A percentile compares a stretch with the other conserved stretches of the same genome.
Evolutionary conservation across 2,888 invertebrate genomes (phyloP).

Genomic region (Meganola albula): DNA sequence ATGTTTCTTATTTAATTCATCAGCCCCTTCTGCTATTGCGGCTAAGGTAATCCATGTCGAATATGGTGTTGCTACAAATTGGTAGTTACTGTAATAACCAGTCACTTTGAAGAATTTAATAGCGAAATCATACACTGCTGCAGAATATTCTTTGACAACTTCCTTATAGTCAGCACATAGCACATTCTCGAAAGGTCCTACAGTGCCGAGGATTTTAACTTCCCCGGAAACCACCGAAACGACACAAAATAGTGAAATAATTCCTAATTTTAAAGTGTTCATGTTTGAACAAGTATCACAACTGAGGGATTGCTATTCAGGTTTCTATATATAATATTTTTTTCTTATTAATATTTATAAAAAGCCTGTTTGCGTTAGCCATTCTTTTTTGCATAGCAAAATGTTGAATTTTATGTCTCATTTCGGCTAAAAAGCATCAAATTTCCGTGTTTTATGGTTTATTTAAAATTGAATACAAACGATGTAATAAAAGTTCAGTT

Average conservation of each 20-base stretch:
- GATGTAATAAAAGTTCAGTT: too few species aligned
- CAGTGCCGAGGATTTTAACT: neutral
- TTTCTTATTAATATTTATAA: too few species aligned
- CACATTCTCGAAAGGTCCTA: neutral
- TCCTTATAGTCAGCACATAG: constrained; percentile 1
- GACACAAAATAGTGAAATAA: neutral
- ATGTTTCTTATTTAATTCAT: neutral
- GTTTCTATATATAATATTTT: too few species aligned
- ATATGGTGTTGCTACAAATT: constrained; percentile 3
- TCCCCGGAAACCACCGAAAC: neutral
- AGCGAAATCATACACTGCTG: constrained; percentile 1
- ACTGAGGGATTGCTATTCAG: too few species aligned
- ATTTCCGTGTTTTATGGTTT: too few species aligned
- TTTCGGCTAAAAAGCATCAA: too few species aligned
- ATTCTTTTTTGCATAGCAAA: too few species aligned
- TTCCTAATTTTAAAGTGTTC: neutral
- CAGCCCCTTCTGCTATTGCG: constrained; percentile 4
- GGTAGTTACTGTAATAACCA: neutral
- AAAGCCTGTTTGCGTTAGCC: too few species aligned
- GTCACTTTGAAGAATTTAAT: neutral
- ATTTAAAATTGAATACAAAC: too few species aligned
- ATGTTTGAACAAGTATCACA: too few species aligned
- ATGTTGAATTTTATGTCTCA: too few species aligned
- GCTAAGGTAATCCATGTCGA: constrained; percentile 3
- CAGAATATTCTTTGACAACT: constrained; percentile 1